Percentiles rank a stretch among this genome's conserved stretches.
phyloP scores from a whole-genome alignment of 2,113 vertebrate genomes.

The Catagonus wagneri region DNA sequence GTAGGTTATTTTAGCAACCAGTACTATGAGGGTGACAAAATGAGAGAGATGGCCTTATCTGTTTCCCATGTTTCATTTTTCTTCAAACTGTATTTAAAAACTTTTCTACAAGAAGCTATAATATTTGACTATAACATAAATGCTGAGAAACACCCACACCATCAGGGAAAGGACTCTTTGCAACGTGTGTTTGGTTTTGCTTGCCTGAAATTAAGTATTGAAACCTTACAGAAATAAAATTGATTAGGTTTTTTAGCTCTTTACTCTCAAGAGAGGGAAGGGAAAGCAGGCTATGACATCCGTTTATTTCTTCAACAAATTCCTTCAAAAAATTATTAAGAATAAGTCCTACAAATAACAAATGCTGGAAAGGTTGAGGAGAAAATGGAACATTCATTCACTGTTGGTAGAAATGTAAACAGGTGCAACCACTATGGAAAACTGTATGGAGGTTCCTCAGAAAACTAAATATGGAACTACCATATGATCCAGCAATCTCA shows the following conservation, averaged over 20 bases:
- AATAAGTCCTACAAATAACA: neutral
- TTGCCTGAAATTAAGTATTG: slow-evolving; percentile 58
- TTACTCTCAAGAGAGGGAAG: slow-evolving; percentile 7
- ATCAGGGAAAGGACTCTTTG: slow-evolving; percentile 10
- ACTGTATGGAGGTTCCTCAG: too few relatives aligned
- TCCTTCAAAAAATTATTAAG: neutral
- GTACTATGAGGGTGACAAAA: slow-evolving; percentile 65
- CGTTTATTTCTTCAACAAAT: slow-evolving; percentile 34
- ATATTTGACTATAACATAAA: slow-evolving; percentile 66
- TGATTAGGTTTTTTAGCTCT: slow-evolving; percentile 28
- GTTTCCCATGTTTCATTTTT: slow-evolving; percentile 66
- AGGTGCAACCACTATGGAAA: too few relatives aligned
- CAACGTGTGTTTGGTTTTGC: slow-evolving; percentile 32
- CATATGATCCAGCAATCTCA: too few relatives aligned
- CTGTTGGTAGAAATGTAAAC: too few relatives aligned
- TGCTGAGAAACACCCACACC: slow-evolving; percentile 53
- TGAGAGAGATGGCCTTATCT: slow-evolving; percentile 55
- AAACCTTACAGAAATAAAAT: slow-evolving; percentile 16
- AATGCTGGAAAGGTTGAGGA: too few relatives aligned
- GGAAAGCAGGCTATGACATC: neutral
- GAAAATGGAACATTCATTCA: too few relatives aligned
- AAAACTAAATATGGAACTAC: too few relatives aligned
- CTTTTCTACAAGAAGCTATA: slow-evolving; percentile 49
- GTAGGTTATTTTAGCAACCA: slow-evolving; percentile 68
- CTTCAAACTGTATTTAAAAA: slow-evolving; percentile 60